These are phyloP conservation scores for Macaria notata DNA, from an alignment of 2,888 invertebrate species.

Conservation along the genomic window DNA sequence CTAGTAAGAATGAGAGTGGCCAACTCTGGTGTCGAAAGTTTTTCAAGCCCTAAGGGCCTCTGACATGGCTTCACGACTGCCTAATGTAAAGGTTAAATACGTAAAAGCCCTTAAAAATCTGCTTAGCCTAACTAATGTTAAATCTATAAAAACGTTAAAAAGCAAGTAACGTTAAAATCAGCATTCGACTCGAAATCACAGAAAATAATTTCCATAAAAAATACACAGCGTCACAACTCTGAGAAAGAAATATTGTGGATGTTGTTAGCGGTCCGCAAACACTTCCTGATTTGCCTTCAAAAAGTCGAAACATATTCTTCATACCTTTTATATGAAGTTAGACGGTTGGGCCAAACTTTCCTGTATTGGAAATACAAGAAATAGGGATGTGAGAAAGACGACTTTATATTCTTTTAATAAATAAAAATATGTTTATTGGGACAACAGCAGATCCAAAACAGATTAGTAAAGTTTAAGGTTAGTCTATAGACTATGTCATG, in stretches of 20 bases:
- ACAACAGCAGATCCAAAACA: too few species aligned
- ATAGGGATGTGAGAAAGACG: constrained; percentile 21
- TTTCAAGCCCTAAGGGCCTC: too few species aligned
- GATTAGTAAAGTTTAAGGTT: too few species aligned
- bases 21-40: too few species aligned
- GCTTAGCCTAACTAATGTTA: too few species aligned
- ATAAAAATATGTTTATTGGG: background rate
- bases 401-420: background rate
- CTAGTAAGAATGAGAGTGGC: too few species aligned
- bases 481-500: too few species aligned
- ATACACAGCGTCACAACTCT: constrained; percentile 7
- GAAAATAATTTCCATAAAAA: constrained; percentile 9
- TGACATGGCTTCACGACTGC: too few species aligned
- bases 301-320: constrained; percentile 35
- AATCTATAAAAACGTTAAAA: too few species aligned
- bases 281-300: constrained; percentile 27
- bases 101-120: too few species aligned
- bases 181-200: background rate
- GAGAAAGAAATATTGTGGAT: constrained; percentile 15
- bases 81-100: too few species aligned
- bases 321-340: constrained; percentile 41
- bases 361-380: constrained; percentile 38
- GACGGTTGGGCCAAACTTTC: constrained; percentile 42
- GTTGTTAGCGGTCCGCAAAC: constrained; percentile 15
- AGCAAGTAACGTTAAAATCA: too few species aligned